Evolutionary conservation across 2,888 invertebrate species (phyloP).

Genomic region (Dasypolia templi): DNA sequence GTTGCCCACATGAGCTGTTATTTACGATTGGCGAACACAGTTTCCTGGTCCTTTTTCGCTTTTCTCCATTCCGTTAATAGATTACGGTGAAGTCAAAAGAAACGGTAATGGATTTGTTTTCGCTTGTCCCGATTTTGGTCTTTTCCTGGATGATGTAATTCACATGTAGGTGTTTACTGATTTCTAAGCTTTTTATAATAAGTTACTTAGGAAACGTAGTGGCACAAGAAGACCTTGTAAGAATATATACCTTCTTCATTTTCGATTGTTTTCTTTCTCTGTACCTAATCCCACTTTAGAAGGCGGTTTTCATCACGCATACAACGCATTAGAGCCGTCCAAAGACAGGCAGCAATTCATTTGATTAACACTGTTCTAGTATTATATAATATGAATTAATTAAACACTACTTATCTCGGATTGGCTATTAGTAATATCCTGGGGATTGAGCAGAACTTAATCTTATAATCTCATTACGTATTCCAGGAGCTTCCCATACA

Average conservation of each 20-base stretch:
- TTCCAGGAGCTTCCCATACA: slow-evolving; percentile 15
- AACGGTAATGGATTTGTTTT: slow-evolving; percentile 58
- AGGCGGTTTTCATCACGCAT: neutral
- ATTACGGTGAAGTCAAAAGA: slow-evolving; percentile 52
- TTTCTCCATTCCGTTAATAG: slow-evolving; percentile 53
- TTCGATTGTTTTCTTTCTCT: neutral
- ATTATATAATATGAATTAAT: slow-evolving; percentile 45
- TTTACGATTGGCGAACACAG: slow-evolving; percentile 71
- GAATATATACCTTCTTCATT: neutral
- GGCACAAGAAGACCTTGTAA: neutral
- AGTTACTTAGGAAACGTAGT: neutral
- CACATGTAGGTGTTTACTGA: slow-evolving; percentile 3
- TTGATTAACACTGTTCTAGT: slow-evolving; percentile 12
- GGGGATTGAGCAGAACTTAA: slow-evolving; percentile 45
- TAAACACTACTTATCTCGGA: slow-evolving; percentile 43
- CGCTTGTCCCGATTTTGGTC: slow-evolving; percentile 15
- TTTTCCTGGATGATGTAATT: slow-evolving; percentile 19
- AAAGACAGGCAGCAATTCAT: neutral
- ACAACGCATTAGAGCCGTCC: neutral
- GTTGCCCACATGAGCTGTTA: slow-evolving; percentile 70
- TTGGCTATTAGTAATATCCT: slow-evolving; percentile 46
- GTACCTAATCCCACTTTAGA: neutral
- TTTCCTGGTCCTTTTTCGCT: slow-evolving; percentile 48
- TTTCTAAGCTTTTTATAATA: slow-evolving; percentile 10
- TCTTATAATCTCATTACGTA: slow-evolving; percentile 71